A percentile compares a stretch with the other conserved stretches of the same genome.
These are phyloP conservation scores for Synergus laeviventris DNA, from an alignment of 2,888 invertebrate genomes.

Conservation along the genomic window DNA sequence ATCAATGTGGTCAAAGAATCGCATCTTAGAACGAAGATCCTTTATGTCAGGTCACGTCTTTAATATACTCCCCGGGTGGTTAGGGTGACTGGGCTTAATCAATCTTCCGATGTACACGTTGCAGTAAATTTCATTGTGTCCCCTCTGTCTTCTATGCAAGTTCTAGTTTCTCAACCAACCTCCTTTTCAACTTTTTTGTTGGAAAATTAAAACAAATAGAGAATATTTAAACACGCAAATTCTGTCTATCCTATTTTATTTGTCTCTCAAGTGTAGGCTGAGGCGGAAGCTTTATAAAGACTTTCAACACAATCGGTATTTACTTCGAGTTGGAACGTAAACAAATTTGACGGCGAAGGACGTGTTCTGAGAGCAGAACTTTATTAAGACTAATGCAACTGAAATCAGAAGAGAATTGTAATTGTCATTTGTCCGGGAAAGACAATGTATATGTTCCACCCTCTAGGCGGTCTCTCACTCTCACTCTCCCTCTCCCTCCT, in stretches of 20 bases:
- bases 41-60: slow-evolving; percentile 74
- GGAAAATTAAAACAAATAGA: neutral
- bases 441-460: slow-evolving; percentile 60
- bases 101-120: slow-evolving; percentile 61
- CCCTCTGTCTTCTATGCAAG: neutral
- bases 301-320: neutral
- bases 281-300: no score
- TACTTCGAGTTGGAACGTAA: neutral
- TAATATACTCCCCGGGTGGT: slow-evolving; percentile 67
- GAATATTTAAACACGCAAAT: no score
- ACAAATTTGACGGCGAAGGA: neutral
- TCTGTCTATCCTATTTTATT: no score
- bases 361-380: neutral
- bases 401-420: slow-evolving; percentile 60
- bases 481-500: no score
- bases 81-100: slow-evolving; percentile 61
- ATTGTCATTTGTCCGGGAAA: slow-evolving; percentile 64
- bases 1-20: slow-evolving; percentile 57
- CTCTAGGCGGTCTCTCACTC: slow-evolving; percentile 49
- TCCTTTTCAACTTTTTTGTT: neutral
- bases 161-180: neutral
- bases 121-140: neutral
- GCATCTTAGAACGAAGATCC: slow-evolving; percentile 61
- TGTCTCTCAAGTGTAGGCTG: no score
- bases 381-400: slow-evolving; percentile 55